Evolutionary conservation across 1,140 invertebrate genomes (phyloP), one percentile per base, ranked within the genome.

Genomic region (Caenorhabditis tropicalis): DNA sequence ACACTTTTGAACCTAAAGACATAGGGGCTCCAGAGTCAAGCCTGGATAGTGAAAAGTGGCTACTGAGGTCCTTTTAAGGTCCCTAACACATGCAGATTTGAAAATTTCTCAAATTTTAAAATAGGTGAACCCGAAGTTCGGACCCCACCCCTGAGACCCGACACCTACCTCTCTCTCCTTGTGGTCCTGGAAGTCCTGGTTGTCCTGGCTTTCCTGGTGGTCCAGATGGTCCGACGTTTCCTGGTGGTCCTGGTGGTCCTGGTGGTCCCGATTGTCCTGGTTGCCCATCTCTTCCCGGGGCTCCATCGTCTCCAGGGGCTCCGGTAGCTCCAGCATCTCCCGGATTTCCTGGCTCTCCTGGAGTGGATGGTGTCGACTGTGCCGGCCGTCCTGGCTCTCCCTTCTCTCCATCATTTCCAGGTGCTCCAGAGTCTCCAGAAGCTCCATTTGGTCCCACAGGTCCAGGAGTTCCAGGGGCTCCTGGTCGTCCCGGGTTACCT

Each of bases 221-320:
- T 49, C 84, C 84, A 31, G 49, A 39, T 33, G 36, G 56, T 70
- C 84, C 84, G n/a, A 85, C 83, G 27, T 87, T 79, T 24, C 89
- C 84, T 21, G 89, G 85, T 39, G 88, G 79, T 24, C 89, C 89
- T 33, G 88, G 85, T 21, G 85, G 86, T 80, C 89, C 89, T 36
- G 82, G 82, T 43, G 88, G 86, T 60, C 89, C 89, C 19, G 70
- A n/a, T 46, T 89, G 88, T 74, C 86, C 86, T 36, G 86, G 86
- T 39, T 51, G 88, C 56, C 88, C 89, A 33, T 89, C 89, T 21
- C 87, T 88, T 79, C 86, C 86, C 15, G 88, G 88, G 33, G 85
- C 81, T 21, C 36, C 85, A 48, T 46, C 43, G 21, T 74, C 88
- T 79, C 86, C n/a, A 39, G 84, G 86, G 24, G 48, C 49, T 24